phyloP scores from a whole-genome alignment of 2,113 vertebrate genomes.

The Reinhardtius hippoglossoides region DNA sequence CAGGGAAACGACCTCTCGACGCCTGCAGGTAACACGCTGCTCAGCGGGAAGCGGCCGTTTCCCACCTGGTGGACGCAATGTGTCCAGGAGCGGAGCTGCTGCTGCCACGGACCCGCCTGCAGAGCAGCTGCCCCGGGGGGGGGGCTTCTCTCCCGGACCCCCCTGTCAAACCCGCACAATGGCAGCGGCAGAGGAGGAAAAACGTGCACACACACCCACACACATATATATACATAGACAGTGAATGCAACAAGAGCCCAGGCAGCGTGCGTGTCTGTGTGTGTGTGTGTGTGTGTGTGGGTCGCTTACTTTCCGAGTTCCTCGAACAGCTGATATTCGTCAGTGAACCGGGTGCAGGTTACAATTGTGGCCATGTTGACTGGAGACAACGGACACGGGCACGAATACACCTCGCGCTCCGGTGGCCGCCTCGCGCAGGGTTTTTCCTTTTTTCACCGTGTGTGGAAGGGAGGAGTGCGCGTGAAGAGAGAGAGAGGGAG shows the following conservation, averaged over 20 bases:
- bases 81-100: background rate
- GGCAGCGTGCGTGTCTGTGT: background rate
- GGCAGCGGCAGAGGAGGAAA: slow-evolving; percentile 9
- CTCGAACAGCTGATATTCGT: slow-evolving; percentile 98
- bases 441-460: background rate
- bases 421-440: slow-evolving; percentile 70
- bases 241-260: slow-evolving; percentile 56
- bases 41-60: background rate
- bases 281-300: background rate
- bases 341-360: slow-evolving; percentile 95
- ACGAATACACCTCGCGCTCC: background rate
- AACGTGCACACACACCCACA: slow-evolving; percentile 29
- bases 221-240: background rate
- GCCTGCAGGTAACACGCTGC: too few species aligned
- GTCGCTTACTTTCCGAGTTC: slow-evolving; percentile 96
- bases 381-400: slow-evolving; percentile 22
- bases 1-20: too few species aligned
- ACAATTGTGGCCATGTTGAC: slow-evolving; percentile 93
- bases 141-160: background rate
- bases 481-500: slow-evolving; percentile 39
- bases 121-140: background rate
- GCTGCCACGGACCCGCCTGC: too few species aligned
- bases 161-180: slow-evolving; percentile 60
- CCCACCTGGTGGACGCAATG: background rate
- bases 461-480: slow-evolving; percentile 48